Evolutionary conservation across 1,140 invertebrate species (phyloP), one percentile per base, ranked within the genome.

Genomic region (Portunus trituberculatus): DNA sequence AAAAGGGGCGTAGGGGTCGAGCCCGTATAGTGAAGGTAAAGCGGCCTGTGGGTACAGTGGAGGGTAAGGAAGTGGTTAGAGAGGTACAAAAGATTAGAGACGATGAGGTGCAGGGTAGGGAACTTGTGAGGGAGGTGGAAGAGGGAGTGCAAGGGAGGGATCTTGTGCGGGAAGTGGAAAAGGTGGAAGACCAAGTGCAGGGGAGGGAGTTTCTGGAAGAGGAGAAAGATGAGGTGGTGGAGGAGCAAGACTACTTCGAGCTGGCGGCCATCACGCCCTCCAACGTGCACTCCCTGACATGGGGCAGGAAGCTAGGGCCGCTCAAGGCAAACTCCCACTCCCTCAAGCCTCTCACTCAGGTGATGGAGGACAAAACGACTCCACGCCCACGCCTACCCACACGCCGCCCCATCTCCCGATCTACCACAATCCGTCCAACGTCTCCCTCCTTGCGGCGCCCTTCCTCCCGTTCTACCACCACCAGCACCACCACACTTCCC

Each of bases 21-120:
- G 94, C 86, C 4, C 28, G 94, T 0, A 89, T 95, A 16, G 94
- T 95, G n/a, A 95, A 83, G 25, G 29, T 95, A 8, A 48, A 83
- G n/a, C 59, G 94, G 25, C 94, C 91, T 8, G 20, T 93, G 46
- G 48, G n/a, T 7, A n/a, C 67, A 32, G n/a, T 20, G 76, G 52
- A 91, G 90, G 90, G 12, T 28, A 76, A 10, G 52, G 59, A 91
- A 12, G 20, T 76, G n/a, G 67, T 0, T 1, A 25, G 12, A 8
- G 20, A 76, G 67, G 52, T 16, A 59, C 10, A 59, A 10, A 20
- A 59, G 52, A 10, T 59, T 2, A 10, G 20, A 59, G 52, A 59
- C 0, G 52, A 10, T 2, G 20, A 59, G 52, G 52, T 16, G 8
- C 20, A 12, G 6, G 39, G 39, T 6, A 39, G 39, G 39, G 39